phyloP scores from a whole-genome alignment of 2,888 invertebrate species.

The Gisinianus flammeolus region DNA sequence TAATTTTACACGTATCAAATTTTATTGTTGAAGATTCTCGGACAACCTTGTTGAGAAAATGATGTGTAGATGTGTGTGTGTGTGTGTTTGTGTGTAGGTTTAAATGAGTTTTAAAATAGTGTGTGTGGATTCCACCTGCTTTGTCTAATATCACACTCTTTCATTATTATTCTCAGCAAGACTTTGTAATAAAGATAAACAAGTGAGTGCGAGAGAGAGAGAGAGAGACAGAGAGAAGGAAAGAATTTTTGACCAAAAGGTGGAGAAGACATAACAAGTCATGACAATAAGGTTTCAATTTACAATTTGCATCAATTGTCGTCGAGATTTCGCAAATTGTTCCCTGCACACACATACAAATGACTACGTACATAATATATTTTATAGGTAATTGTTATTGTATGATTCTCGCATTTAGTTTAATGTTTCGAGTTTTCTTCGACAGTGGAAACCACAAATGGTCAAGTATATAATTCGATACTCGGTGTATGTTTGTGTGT shows the following conservation, averaged over 20 bases:
- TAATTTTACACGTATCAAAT: too few relatives aligned
- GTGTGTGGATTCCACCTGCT: neutral
- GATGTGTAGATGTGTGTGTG: too few relatives aligned
- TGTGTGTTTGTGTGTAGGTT: constrained; percentile 9
- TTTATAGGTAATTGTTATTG: neutral
- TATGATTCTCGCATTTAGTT: constrained; percentile 9
- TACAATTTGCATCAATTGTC: constrained; percentile 18
- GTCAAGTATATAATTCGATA: neutral
- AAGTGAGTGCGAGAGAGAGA: neutral
- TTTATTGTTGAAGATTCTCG: too few relatives aligned
- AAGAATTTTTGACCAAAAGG: neutral
- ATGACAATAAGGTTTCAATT: constrained; percentile 19
- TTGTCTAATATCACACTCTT: neutral
- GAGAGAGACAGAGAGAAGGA: neutral
- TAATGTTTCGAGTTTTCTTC: neutral
- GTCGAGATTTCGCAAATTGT: neutral
- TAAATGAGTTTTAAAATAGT: constrained; percentile 3
- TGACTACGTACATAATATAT: neutral
- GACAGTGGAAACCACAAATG: neutral
- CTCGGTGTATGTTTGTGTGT: neutral
- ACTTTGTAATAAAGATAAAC: constrained; percentile 15
- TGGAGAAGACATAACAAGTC: neutral
- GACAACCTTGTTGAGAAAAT: too few relatives aligned
- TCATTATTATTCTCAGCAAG: constrained; percentile 19
- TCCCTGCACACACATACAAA: neutral